phyloP scores from a whole-genome alignment of 2,797 vertebrate genomes.

The Pseudotriccus pelzelni region DNA sequence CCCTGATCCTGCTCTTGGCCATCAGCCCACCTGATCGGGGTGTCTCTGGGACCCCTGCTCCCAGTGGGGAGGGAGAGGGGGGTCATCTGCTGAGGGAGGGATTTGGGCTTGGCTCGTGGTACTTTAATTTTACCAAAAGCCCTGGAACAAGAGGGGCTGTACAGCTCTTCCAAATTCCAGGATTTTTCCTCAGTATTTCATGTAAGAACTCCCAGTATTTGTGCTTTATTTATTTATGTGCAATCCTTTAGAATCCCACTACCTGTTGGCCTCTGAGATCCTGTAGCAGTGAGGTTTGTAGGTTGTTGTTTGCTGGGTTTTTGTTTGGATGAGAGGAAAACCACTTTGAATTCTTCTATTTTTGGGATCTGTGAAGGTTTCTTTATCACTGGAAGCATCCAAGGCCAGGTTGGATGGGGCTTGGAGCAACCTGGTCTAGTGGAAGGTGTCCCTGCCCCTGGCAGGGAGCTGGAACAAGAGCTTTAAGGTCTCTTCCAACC shows the following conservation, averaged over 20 bases:
- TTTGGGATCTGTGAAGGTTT: not conserved
- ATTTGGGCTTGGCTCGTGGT: not conserved
- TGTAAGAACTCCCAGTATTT: not conserved
- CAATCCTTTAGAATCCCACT: not conserved
- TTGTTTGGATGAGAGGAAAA: not conserved
- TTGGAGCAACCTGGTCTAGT: not conserved
- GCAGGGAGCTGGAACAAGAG: not conserved
- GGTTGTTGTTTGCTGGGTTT: not conserved
- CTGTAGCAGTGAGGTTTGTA: not conserved
- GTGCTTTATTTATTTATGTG: not conserved
- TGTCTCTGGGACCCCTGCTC: too few species aligned
- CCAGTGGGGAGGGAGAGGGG: not conserved
- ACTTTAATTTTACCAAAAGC: not conserved
- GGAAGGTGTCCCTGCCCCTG: not conserved
- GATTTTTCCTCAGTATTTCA: rapidly evolving
- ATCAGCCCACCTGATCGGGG: rapidly evolving
- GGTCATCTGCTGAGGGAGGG: not conserved
- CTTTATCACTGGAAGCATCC: not conserved
- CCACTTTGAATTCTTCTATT: not conserved
- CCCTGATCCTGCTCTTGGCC: not conserved
- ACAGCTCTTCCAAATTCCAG: not conserved
- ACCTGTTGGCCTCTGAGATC: not conserved
- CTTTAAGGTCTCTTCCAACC: not conserved
- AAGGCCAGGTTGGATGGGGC: not conserved
- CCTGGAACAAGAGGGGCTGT: not conserved